A percentile compares a stretch with the other conserved stretches of the same genome.
These are phyloP conservation scores for Hirundichthys speculiger DNA, from an alignment of 2,113 vertebrate species.

Conservation along the genomic window DNA sequence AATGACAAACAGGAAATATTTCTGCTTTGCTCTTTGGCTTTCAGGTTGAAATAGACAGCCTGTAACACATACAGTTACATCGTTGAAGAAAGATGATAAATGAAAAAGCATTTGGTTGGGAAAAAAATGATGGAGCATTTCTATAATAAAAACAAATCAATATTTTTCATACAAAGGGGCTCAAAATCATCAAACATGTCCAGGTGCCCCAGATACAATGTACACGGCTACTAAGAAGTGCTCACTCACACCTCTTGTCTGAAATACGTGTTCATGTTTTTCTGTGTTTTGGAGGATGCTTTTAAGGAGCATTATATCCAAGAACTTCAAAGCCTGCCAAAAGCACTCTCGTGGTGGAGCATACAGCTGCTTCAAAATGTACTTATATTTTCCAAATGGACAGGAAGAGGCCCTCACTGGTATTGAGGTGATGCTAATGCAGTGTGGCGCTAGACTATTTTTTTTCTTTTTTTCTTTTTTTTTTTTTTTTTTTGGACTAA, in stretches of 20 bases:
- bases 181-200: slow-evolving; percentile 55
- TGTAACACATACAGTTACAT: background rate
- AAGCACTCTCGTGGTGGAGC: slow-evolving; percentile 77
- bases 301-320: slow-evolving; percentile 81
- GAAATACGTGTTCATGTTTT: slow-evolving; percentile 69
- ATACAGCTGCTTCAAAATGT: slow-evolving; percentile 76
- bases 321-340: slow-evolving; percentile 81
- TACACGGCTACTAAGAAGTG: slow-evolving; percentile 60
- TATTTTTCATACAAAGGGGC: background rate
- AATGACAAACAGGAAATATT: no score
- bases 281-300: slow-evolving; percentile 73
- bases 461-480: slow-evolving; percentile 41
- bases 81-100: slow-evolving; percentile 8
- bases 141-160: slow-evolving; percentile 4
- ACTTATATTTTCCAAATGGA: slow-evolving; percentile 83
- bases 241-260: slow-evolving; percentile 60
- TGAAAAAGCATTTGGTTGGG: background rate
- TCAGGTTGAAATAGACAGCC: no score
- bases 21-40: no score
- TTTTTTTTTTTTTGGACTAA: slow-evolving; percentile 47
- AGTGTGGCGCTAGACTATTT: slow-evolving; percentile 58
- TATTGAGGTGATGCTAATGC: slow-evolving; percentile 78
- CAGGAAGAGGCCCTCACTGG: slow-evolving; percentile 73
- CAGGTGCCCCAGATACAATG: slow-evolving; percentile 46
- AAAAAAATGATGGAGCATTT: slow-evolving; percentile 9